These are phyloP conservation scores for Hapalemur alaotrensis DNA, from an alignment of 2,797 vertebrate species.

Conservation along the genomic window DNA sequence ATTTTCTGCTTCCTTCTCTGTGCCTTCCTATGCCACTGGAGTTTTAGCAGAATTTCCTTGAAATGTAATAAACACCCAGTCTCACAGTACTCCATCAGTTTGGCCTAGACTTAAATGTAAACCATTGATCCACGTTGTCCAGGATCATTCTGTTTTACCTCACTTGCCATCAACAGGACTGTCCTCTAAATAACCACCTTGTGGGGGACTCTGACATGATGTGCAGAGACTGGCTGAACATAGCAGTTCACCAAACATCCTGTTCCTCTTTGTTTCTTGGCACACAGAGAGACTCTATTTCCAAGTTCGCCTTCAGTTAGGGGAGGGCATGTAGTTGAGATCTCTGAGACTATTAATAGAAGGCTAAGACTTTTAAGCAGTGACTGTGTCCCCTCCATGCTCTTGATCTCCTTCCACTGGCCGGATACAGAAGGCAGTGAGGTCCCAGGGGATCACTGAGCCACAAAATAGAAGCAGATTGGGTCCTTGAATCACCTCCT, in stretches of 20 bases:
- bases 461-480: not conserved
- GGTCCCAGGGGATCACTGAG: not conserved
- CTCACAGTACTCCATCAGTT: not conserved
- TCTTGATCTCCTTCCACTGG: not conserved
- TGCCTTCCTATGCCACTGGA: not conserved
- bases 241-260: not conserved
- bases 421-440: not conserved
- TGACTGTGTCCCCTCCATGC: not conserved
- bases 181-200: not conserved
- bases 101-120: not conserved
- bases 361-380: not conserved
- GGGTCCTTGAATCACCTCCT: not conserved
- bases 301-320: not conserved
- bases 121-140: not conserved
- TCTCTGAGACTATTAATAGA: not conserved
- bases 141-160: not conserved
- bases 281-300: not conserved
- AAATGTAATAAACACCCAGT: not conserved
- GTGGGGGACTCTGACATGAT: too few species aligned
- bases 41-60: not conserved
- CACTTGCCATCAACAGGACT: not conserved
- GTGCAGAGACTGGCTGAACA: not conserved
- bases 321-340: not conserved
- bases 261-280: not conserved
- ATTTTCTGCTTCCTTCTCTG: not conserved